Conservation (phyloP, 2,113 vertebrate genomes). For the Pelusios castaneus region DNA sequence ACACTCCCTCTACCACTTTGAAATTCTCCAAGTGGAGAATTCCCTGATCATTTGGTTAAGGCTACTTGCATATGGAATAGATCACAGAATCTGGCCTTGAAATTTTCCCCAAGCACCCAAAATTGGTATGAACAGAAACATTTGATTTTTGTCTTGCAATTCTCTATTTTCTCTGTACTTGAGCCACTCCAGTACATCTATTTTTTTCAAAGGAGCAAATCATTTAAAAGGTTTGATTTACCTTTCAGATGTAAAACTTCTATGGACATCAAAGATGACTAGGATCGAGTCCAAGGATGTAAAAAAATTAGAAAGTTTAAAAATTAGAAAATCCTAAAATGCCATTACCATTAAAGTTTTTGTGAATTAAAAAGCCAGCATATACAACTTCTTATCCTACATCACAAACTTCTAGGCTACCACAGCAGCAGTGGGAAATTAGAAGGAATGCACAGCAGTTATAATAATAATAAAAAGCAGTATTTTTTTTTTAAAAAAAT, state of each 20-base stretch:
- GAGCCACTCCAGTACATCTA: background rate
- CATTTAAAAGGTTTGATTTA: background rate
- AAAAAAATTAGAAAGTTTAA: background rate
- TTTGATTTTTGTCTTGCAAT: slow-evolving; percentile 4
- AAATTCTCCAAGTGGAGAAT: background rate
- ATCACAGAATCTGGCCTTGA: slow-evolving; percentile 4
- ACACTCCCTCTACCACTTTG: background rate
- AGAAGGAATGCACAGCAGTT: background rate
- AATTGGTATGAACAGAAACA: slow-evolving; percentile 14
- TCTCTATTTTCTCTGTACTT: slow-evolving; percentile 1
- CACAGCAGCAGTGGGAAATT: background rate
- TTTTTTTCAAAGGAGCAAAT: background rate
- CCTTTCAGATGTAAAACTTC: background rate
- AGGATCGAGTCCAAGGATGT: background rate
- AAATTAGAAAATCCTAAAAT: background rate
- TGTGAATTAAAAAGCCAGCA: background rate
- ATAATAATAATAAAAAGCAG: background rate
- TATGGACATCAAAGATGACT: background rate
- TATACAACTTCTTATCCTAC: background rate
- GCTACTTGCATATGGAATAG: background rate
- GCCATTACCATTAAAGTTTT: background rate
- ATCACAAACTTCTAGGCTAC: background rate
- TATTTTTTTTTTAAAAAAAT: background rate
- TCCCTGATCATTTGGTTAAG: background rate
- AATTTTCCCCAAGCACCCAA: background rate